phyloP scores from a whole-genome alignment of 2,113 vertebrate species.

The Bos javanicus region DNA sequence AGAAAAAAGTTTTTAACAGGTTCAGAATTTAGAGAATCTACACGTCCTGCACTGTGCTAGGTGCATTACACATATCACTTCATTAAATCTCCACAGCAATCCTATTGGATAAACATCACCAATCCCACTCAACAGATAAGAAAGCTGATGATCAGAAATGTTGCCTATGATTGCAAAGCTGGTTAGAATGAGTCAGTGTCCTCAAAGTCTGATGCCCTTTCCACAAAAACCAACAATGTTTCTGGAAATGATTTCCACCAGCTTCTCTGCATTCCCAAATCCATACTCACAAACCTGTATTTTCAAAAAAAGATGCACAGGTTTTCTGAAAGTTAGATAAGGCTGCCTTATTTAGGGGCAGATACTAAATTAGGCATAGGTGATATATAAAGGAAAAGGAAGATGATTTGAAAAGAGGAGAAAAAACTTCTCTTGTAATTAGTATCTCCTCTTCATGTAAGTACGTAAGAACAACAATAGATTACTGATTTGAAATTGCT shows the following conservation, averaged over 20 bases:
- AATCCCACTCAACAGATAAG: not conserved
- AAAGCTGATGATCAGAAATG: not conserved
- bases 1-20: not conserved
- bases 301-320: not conserved
- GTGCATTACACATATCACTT: not conserved
- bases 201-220: not conserved
- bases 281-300: not conserved
- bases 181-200: not conserved
- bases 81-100: not conserved
- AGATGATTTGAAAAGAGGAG: not conserved
- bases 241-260: not conserved
- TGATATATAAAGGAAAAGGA: not conserved
- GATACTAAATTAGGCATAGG: not conserved
- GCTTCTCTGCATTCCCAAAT: not conserved
- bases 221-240: not conserved
- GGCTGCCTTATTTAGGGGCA: not conserved
- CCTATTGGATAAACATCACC: not conserved
- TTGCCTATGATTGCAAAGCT: not conserved
- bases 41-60: not conserved
- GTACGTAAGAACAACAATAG: not conserved
- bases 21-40: not conserved
- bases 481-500: not conserved
- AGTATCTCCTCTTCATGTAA: not conserved
- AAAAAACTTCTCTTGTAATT: not conserved
- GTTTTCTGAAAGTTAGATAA: constrained; percentile 10